Percentiles rank a stretch among this genome's conserved stretches.
phyloP scores from a whole-genome alignment of 1,140 invertebrate species.

The Atopsyche davidsoni region DNA sequence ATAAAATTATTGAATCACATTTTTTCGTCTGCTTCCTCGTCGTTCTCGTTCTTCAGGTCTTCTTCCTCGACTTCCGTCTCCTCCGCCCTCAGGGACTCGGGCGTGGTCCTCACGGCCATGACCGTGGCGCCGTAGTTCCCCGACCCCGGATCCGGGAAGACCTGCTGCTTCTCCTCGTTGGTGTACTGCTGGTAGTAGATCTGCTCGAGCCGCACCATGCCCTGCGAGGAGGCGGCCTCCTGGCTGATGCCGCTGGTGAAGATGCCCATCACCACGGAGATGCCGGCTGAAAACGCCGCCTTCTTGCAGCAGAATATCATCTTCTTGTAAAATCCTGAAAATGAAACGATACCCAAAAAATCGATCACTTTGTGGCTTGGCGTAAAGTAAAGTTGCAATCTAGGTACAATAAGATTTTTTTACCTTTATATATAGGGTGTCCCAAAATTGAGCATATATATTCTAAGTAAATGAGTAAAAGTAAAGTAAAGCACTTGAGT shows the following conservation, averaged over 20 bases:
- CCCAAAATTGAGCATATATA: too few species aligned
- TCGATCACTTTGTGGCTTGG: conserved; percentile 3
- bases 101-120: conserved; percentile 47
- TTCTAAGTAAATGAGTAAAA: too few species aligned
- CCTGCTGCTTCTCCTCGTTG: conserved; percentile 43
- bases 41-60: too few species aligned
- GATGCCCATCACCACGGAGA: conserved; percentile 48
- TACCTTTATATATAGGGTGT: neutral
- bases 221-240: conserved; percentile 42
- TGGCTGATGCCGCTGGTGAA: conserved; percentile 48
- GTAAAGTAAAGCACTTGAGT: too few species aligned
- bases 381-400: neutral
- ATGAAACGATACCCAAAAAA: too few species aligned
- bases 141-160: conserved; percentile 52
- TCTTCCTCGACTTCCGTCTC: too few species aligned
- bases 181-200: conserved; percentile 52
- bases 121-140: conserved; percentile 56
- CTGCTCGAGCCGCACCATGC: conserved; percentile 47
- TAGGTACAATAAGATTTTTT: neutral
- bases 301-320: conserved; percentile 44
- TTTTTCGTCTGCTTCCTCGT: too few species aligned
- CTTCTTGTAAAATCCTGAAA: conserved; percentile 43
- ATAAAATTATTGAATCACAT: too few species aligned
- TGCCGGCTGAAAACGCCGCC: conserved; percentile 42
- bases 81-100: too few species aligned